These are phyloP conservation scores for Rhyzopertha dominica DNA, from an alignment of 1,140 invertebrate genomes.

Conservation along the genomic window DNA sequence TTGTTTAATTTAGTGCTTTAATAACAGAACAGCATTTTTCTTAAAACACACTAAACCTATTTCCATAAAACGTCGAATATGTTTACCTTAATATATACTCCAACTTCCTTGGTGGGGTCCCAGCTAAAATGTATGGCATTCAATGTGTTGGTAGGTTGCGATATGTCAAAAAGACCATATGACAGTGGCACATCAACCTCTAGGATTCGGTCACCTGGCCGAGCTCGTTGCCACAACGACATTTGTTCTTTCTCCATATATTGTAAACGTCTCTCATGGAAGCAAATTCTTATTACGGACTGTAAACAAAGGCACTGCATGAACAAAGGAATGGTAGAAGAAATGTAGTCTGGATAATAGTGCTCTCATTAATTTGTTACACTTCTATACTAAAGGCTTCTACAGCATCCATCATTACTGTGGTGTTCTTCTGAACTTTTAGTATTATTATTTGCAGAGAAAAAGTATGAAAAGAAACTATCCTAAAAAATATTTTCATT, in stretches of 20 bases:
- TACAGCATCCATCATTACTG: too few relatives aligned
- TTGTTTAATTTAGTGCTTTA: conserved; percentile 3
- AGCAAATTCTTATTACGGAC: conserved; percentile 82
- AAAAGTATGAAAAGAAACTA: too few relatives aligned
- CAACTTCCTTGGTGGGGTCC: conserved; percentile 95
- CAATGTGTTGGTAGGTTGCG: conserved; percentile 65
- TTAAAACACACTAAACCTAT: conserved; percentile 1
- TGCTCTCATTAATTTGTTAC: too few relatives aligned
- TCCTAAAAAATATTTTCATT: too few relatives aligned
- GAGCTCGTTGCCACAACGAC: conserved; percentile 77
- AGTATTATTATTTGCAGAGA: too few relatives aligned
- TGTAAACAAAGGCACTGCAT: conserved; percentile 39
- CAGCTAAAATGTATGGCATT: conserved; percentile 88
- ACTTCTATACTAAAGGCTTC: too few relatives aligned
- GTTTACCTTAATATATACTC: conserved; percentile 82
- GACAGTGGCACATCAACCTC: conserved; percentile 92
- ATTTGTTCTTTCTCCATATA: conserved; percentile 94
- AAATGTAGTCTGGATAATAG: too few relatives aligned
- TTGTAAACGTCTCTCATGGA: conserved; percentile 93
- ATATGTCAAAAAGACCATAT: conserved; percentile 82
- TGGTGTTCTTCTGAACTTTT: too few relatives aligned
- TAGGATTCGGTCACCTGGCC: conserved; percentile 86
- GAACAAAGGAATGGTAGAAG: too few relatives aligned
- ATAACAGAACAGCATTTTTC: not conserved
- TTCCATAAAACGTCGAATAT: not conserved